Evolutionary conservation across 2,888 invertebrate species (phyloP), one percentile per base, ranked within the genome.

Genomic region (Odontocolon sp.): DNA sequence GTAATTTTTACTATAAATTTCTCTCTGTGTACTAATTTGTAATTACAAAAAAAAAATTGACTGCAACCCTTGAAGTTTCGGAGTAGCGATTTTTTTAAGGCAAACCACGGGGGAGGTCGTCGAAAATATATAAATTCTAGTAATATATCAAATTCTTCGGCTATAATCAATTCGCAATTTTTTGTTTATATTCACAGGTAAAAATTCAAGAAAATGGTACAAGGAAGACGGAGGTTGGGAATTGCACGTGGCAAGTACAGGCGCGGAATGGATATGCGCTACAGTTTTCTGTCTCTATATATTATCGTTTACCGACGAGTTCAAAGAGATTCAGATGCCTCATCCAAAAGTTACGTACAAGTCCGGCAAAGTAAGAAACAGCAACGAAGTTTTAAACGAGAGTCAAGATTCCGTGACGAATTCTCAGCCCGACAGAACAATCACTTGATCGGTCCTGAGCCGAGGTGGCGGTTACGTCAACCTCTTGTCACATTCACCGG

Each of bases 201-300:
- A 87, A 1, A 89, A 92, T 81, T 88, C 90, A 1, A 88, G 90
- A 3, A 92, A 92, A 80, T 93, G 93, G 93, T 88, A 89, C 70
- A 91, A 91, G 21, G 86, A 88, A 14, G 93, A 94, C 86, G 94
- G 94, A 1, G 95, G 94, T 2, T 95, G 93, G 92, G 91, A 91
- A 40, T 92, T 92, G 73, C 94, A 95, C 87, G 92, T 94, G 2
- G 90, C 92, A 2, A 94, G 94, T 80, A 93, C 93, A 0, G 91
- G 92, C 31, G 92, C 93, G 0, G 95, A 95, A 87, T 95, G 95
- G 95, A 89, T 93, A 1, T 92, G 94, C 80, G 93, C 94, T 0
- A 91, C 92, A 3, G 87, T 92, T 5, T 93, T 94, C 82, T 92
- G 93, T 81, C 87, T 93, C 72, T 94, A 92, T 86, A 92, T 95